Evolutionary conservation across 2,888 invertebrate species (phyloP), one percentile per base, ranked within the genome.

Genomic region (Saturnia japonica): DNA sequence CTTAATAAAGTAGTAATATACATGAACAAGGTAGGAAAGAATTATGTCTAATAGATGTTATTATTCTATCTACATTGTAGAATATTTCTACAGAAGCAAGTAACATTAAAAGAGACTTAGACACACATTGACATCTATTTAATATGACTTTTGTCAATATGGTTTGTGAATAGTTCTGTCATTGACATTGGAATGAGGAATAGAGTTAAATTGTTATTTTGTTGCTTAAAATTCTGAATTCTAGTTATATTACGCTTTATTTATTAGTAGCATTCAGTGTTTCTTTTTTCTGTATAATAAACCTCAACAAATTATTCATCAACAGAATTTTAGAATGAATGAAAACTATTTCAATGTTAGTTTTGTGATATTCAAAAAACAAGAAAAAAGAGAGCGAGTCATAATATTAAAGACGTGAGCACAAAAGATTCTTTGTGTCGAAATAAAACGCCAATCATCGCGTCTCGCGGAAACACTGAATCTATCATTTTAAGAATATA

Each of bases 361-460:
- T 67, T 70, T 67, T 67, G 67, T 67, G 22, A 57, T 12, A 51
- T 70, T 75, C 72, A 74, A 70, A 70, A 62, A 72, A 73, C 71
- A 75, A 72, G 67, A 69, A 77, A 76, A 79, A 80, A 85, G 82
- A 78, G 73, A 73, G 70, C 84, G 85, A 88, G 78, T 87, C 85
- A 88, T 80, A 81, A 78, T 74, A 78, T 77, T 80, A 78, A 78
- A 80, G 79, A 78, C 80, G 80, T 79, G 77, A 78, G 75, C 76
- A 84, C 80, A 86, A 88, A 84, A 80, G 80, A 82, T 81, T 79
- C 80, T 83, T 85, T 84, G 82, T 85, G 80, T 82, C 74, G 74
- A 78, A 81, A 79, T 78, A 85, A 85, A 85, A 85, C 77, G 84
- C 85, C 82, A 86, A 88, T 88, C 85, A 85, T 83, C 79, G 80